Evolutionary conservation across 1,140 invertebrate species (phyloP).

Genomic region (Yoshiicerus persimilis): DNA sequence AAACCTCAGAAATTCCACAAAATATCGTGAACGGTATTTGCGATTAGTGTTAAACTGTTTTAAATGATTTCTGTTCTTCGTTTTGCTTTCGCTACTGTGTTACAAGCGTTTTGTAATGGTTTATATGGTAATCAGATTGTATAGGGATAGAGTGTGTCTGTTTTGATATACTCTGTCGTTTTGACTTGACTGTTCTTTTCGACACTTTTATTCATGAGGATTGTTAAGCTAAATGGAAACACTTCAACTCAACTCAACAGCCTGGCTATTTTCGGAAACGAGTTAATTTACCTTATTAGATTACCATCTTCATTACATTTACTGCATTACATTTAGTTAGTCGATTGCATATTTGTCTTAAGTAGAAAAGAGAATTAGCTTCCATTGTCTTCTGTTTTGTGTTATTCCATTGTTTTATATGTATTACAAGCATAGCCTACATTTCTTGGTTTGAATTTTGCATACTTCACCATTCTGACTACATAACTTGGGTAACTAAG

Average conservation of each 20-base stretch:
- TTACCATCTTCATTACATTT: conserved; percentile 21
- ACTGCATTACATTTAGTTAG: not conserved
- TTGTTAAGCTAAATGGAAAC: conserved; percentile 20
- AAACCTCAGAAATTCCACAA: too few species aligned
- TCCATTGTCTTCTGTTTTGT: not conserved
- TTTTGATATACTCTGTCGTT: not conserved
- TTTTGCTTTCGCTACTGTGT: too few species aligned
- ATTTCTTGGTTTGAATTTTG: not conserved
- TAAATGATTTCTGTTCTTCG: too few species aligned
- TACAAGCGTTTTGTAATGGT: too few species aligned
- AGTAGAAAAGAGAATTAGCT: conserved; percentile 9
- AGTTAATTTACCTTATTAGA: conserved; percentile 18
- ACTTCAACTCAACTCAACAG: conserved; percentile 3
- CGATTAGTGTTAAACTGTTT: too few species aligned
- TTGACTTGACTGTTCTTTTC: not conserved
- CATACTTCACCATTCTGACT: not conserved
- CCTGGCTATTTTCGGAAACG: conserved; percentile 10
- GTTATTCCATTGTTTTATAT: not conserved
- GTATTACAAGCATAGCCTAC: not conserved
- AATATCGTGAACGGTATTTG: too few species aligned
- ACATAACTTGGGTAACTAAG: not conserved
- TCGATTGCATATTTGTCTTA: conserved; percentile 6
- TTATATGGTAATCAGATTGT: too few species aligned
- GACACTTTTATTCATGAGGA: conserved; percentile 22
- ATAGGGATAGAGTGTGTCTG: not conserved